A percentile compares a stretch with the other conserved stretches of the same genome.
Evolutionary conservation across 2,888 invertebrate species (phyloP).

Genomic region (Hyposoter dolosus): DNA sequence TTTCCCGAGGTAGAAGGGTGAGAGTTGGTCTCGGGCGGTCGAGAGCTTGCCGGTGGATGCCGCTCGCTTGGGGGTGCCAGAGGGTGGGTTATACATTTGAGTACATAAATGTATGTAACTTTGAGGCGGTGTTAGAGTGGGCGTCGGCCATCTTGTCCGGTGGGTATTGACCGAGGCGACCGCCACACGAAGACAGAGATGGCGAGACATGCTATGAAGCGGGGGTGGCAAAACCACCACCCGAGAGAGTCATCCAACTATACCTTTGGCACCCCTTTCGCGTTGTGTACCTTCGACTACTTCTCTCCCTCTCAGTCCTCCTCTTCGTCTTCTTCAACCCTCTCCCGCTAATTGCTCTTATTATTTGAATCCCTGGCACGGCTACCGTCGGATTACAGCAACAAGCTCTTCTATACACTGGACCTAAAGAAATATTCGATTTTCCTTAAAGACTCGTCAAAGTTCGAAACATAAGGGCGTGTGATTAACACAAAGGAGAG

Average conservation of each 20-base stretch:
- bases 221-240: conserved; percentile 80
- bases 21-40: conserved; percentile 61
- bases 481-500: not conserved
- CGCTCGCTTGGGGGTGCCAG: conserved; percentile 67
- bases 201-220: conserved; percentile 80
- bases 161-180: conserved; percentile 85
- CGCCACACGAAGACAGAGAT: conserved; percentile 74
- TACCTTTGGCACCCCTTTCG: conserved; percentile 14
- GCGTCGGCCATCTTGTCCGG: conserved; percentile 85
- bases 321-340: conserved; percentile 34
- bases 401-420: conserved; percentile 43
- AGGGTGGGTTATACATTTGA: conserved; percentile 84
- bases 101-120: conserved; percentile 85
- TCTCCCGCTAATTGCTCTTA: conserved; percentile 83
- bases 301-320: conserved; percentile 32
- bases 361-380: conserved; percentile 78
- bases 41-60: conserved; percentile 74
- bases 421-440: conserved; percentile 49
- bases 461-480: conserved; percentile 6
- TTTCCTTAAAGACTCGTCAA: conserved; percentile 42
- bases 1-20: conserved; percentile 53
- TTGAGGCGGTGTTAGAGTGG: conserved; percentile 84
- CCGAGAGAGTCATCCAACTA: conserved; percentile 73
- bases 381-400: conserved; percentile 67
- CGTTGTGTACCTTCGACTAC: conserved; percentile 53